A percentile compares a stretch with the other conserved stretches of the same genome.
These are phyloP conservation scores for Lontra canadensis DNA, from an alignment of 2,113 vertebrate genomes.

Conservation along the genomic window DNA sequence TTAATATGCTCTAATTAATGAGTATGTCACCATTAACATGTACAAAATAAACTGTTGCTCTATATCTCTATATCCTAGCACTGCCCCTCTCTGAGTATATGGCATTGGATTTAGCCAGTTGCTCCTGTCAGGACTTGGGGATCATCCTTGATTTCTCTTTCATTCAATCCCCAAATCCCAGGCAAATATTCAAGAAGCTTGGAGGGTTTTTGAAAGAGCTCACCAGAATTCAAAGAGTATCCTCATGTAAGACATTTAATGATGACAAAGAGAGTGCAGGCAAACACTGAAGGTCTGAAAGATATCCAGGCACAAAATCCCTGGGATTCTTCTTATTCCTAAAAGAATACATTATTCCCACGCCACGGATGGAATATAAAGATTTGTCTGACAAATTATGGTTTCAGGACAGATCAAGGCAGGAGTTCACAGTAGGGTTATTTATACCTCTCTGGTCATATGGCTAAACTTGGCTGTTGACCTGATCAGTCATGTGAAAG, in stretches of 20 bases:
- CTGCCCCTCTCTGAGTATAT: neutral
- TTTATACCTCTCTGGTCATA: neutral
- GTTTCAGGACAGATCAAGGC: neutral
- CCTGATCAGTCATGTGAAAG: neutral
- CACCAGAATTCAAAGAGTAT: neutral
- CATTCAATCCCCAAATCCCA: neutral
- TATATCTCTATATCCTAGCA: neutral
- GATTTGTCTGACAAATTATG: neutral
- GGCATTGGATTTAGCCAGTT: neutral
- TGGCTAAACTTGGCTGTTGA: neutral
- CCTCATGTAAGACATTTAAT: neutral
- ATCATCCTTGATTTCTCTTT: neutral
- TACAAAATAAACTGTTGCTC: neutral
- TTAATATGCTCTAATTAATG: neutral
- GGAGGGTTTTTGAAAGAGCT: neutral
- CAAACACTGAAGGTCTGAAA: neutral
- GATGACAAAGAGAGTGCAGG: neutral
- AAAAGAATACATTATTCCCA: fast-evolving
- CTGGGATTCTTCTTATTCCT: neutral
- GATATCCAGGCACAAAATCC: neutral
- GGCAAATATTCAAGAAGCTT: neutral
- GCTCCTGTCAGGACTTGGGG: neutral
- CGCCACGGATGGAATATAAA: neutral
- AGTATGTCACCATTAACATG: neutral
- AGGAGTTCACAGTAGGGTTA: neutral